These are phyloP conservation scores for Heptranchias perlo DNA, from an alignment of 2,113 vertebrate species.

Conservation along the genomic window DNA sequence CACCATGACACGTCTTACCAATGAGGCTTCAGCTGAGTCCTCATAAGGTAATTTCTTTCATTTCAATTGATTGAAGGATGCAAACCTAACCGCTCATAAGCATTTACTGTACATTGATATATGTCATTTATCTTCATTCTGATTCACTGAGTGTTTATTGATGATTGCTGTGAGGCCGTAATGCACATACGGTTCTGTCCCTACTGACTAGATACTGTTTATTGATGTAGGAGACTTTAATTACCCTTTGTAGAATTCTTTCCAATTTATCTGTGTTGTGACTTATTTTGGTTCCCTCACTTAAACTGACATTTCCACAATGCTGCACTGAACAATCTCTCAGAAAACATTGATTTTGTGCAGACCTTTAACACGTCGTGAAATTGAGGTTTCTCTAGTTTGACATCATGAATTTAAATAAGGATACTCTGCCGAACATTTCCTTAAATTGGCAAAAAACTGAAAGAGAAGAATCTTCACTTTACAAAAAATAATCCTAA, in stretches of 20 bases:
- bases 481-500: neutral
- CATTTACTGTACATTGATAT: neutral
- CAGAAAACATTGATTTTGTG: neutral
- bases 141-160: neutral
- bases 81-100: neutral
- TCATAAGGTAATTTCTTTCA: neutral
- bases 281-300: neutral
- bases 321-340: neutral
- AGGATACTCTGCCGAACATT: neutral
- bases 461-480: neutral
- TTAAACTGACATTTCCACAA: neutral
- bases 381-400: neutral
- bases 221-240: neutral
- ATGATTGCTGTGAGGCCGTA: neutral
- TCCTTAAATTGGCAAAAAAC: neutral
- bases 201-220: neutral
- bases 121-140: neutral
- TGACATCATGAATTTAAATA: conserved; percentile 9
- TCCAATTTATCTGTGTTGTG: neutral
- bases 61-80: neutral
- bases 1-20: neutral
- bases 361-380: neutral
- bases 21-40: neutral
- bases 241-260: neutral
- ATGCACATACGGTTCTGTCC: neutral